Evolutionary conservation across 2,797 vertebrate genomes (phyloP), one percentile per base, ranked within the genome.

Genomic region (Astyanax mexicanus): DNA sequence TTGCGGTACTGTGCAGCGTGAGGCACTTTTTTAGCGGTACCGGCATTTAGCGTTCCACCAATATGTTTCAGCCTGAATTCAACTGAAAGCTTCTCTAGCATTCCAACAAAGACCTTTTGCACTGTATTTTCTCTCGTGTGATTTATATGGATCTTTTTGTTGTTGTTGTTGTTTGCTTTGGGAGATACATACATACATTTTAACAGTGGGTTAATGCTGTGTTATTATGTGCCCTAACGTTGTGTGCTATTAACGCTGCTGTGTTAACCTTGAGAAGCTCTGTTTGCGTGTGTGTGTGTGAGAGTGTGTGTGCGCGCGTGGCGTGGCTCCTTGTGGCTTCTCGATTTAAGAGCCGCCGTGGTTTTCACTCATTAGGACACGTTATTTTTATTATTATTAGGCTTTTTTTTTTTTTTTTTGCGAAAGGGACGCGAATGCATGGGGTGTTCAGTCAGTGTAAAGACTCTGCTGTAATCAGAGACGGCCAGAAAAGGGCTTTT

Each of bases 81-180:
- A 60, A 21, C 54, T 66, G 55, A 75, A 40, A 74, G 23, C 67
- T 81, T 77, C 61, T 44, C 42, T 62, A 77, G 74, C 77, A 83
- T 84, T 84, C 83, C 75, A 64, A 83, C 80, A n/a, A 64, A 83
- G 80, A 78, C 78, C 74, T 79, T 83, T 78, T 87, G 72, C 83
- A 80, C 79, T 83, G 84, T 84, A 81, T 75, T 71, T 49, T 66
- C 60, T 66, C 65, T 66, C 42, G 15, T 60, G 54, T 45, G 49
- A 57, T 69, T 7, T 52, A 37, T 35, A 67, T 40, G 44, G n/a
- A 60, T 80, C 23, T n/a, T 49, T 49, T 21, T 17, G 40, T 69
- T 69, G 7, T 32, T 55, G 38, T 71, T 42, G 55, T 44, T n/a
- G n/a, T n/a, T n/a, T n/a, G n/a, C n/a, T n/a, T 60, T 79, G 64